Conservation (phyloP, 2,888 invertebrate genomes). For the Trichogramma evanescens region DNA sequence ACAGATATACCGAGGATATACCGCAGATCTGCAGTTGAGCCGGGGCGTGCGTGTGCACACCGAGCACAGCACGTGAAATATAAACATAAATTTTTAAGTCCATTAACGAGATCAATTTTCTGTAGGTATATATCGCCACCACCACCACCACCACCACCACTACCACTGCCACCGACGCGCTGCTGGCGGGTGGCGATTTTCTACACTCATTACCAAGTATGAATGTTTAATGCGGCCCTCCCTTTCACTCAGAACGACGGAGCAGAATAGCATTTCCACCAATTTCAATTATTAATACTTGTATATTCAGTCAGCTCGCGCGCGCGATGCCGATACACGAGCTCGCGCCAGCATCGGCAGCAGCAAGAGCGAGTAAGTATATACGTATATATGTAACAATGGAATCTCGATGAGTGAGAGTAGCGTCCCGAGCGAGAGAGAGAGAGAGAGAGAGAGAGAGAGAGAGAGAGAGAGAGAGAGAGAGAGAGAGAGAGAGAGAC, state of each 20-base stretch:
- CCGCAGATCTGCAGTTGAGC: no score
- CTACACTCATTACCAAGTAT: conserved; percentile 16
- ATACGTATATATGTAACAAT: conserved; percentile 3
- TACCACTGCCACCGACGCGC: background rate
- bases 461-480: background rate
- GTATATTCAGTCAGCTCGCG: background rate
- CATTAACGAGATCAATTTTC: no score
- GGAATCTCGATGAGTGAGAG: conserved; percentile 7
- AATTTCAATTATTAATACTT: conserved; percentile 23
- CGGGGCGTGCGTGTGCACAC: no score
- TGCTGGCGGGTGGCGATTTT: conserved; percentile 11
- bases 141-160: background rate
- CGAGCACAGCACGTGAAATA: no score
- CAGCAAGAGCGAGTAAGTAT: no score
- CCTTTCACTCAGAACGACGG: background rate
- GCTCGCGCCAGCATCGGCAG: background rate
- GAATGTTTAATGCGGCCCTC: conserved; percentile 19
- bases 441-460: background rate
- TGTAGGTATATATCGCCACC: no score
- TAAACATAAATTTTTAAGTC: no score
- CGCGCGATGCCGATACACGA: conserved; percentile 1
- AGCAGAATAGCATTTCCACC: conserved; percentile 16
- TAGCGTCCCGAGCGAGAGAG: background rate
- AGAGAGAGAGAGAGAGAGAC: background rate
- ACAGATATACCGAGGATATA: no score